Conservation (phyloP, 2,113 vertebrate species). For the Mesoclemmys tuberculata region DNA sequence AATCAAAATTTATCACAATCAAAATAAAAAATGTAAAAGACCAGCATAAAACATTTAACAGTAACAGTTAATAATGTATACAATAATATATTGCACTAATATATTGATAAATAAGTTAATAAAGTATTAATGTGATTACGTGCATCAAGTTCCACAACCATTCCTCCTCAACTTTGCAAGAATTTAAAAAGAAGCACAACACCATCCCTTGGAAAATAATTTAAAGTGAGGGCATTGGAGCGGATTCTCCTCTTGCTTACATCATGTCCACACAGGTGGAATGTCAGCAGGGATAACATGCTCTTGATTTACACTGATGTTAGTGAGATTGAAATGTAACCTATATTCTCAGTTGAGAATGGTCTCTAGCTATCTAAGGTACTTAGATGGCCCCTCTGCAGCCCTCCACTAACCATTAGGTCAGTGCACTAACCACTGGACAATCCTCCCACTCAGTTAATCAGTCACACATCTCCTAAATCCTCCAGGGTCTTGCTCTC, state of each 20-base stretch:
- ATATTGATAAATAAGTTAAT: slow-evolving; percentile 83
- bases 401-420: too few relatives aligned
- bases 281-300: not conserved
- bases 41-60: slow-evolving; percentile 80
- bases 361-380: not conserved
- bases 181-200: slow-evolving; percentile 60
- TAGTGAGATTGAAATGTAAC: not conserved
- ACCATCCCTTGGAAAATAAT: not conserved
- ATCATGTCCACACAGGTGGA: not conserved
- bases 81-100: slow-evolving; percentile 81
- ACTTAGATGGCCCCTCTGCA: rapidly evolving
- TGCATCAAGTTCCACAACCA: slow-evolving; percentile 65
- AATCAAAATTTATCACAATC: slow-evolving; percentile 77
- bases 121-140: slow-evolving; percentile 83
- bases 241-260: not conserved
- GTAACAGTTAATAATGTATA: slow-evolving; percentile 82
- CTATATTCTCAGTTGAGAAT: not conserved
- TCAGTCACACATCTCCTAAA: not conserved
- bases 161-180: slow-evolving; percentile 59
- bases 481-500: not conserved
- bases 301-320: not conserved
- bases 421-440: not conserved
- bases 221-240: not conserved
- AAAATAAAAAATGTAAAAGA: slow-evolving; percentile 76
- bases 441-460: not conserved